Conservation (phyloP, 2,113 vertebrate species). For the Leucosticte australis region DNA sequence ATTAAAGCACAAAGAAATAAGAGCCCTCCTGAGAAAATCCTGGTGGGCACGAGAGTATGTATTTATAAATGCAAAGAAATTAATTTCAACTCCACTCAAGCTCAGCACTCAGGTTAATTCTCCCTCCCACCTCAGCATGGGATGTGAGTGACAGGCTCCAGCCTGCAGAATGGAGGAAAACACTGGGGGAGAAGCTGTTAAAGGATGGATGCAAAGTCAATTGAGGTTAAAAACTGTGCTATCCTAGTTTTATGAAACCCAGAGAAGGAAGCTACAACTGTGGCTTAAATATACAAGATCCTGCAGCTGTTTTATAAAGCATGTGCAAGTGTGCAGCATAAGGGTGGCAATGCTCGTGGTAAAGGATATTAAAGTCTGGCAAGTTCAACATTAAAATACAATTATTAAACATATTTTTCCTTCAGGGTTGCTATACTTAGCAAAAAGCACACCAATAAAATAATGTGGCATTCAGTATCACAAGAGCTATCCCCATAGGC, state of each 20-base stretch:
- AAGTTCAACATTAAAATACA: neutral
- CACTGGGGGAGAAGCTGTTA: neutral
- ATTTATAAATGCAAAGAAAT: neutral
- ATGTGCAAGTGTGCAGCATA: neutral
- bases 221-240: neutral
- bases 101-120: neutral
- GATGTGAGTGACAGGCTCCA: neutral
- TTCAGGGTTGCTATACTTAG: neutral
- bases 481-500: neutral
- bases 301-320: neutral
- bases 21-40: neutral
- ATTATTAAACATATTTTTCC: neutral
- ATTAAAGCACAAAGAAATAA: neutral
- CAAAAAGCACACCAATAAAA: neutral
- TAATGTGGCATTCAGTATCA: neutral
- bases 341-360: rapidly evolving
- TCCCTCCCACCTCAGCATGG: neutral
- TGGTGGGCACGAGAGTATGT: neutral
- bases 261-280: neutral
- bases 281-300: neutral
- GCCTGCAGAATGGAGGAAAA: neutral
- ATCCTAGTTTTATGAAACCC: neutral
- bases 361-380: neutral
- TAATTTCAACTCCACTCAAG: neutral
- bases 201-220: neutral